Percentiles rank a stretch among this genome's conserved stretches.
phyloP scores from a whole-genome alignment of 2,797 vertebrate species.

The Karalla daura region DNA sequence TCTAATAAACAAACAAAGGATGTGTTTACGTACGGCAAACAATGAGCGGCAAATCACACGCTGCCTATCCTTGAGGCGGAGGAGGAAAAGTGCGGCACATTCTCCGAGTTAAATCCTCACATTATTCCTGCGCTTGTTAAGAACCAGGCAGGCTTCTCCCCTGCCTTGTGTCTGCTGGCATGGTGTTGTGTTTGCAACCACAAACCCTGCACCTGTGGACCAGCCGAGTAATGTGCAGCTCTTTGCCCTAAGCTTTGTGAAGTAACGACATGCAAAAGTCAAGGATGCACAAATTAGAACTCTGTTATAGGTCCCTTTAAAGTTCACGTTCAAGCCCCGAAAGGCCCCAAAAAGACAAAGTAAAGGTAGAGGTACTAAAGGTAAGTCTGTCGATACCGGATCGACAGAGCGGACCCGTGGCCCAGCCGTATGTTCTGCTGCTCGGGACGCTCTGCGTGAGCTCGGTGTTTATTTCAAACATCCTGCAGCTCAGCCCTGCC shows the following conservation, averaged over 20 bases:
- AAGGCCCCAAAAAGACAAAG: no score
- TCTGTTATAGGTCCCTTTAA: no score
- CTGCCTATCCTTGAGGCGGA: background rate
- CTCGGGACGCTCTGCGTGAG: background rate
- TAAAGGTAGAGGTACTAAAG: no score
- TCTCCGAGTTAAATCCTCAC: background rate
- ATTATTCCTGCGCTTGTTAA: background rate
- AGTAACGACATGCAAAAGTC: background rate
- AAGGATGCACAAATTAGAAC: no score
- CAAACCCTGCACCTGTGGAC: background rate
- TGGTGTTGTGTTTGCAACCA: background rate
- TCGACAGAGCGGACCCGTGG: no score
- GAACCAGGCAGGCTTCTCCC: background rate
- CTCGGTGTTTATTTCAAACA: background rate
- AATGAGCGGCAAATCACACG: background rate
- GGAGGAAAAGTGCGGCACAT: background rate
- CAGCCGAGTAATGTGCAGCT: background rate
- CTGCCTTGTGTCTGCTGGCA: background rate
- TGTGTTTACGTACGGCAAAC: no score
- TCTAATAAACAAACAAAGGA: slow-evolving; percentile 1
- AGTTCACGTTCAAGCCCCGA: no score
- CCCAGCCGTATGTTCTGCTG: background rate
- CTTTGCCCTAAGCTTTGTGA: background rate
- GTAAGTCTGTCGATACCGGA: no score
- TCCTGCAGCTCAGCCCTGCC: background rate